Base-by-base conservation (phyloP, 1,140 invertebrate species). In the Atopsyche davidsoni region DNA sequence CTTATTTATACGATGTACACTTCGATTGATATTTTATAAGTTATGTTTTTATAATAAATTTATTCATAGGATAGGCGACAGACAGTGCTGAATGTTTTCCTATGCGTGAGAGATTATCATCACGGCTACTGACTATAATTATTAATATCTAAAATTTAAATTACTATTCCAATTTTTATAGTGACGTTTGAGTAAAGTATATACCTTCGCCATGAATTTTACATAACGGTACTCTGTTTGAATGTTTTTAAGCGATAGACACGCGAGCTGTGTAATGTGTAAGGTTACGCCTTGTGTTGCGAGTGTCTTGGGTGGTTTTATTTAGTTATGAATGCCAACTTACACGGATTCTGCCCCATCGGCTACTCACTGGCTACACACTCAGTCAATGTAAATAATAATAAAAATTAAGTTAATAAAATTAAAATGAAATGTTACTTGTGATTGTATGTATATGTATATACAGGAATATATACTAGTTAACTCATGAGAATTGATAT, bases 361-460 rank as follows among this genome's bases (percentile, higher is more conserved):
- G 23, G 25, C n/a, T 13, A 41, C 16, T 17, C 22, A 45, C 23
- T 31, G 46, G 41, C 46, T 50, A 47, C 55, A 65, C 66, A 64
- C 60, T 66, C 68, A 72, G 68, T 72, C 68, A 70, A 68, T 74
- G 71, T 74, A 74, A 66, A 72, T 74, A 74, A 62, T 62, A 32
- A 51, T 67, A 69, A 60, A 64, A 66, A 62, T 53, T 34, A 66
- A 62, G 65, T 61, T 70, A 62, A 65, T 64, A 63, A 59, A 66
- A 31, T n/a, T n/a, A 58, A 50, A 38, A 58, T 63, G 59, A 61
- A 63, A 64, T 61, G 61, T 66, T 62, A 56, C 56, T 50, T 59
- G 48, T 53, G 65, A 66, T 62, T 65, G 65, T 62, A 63, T 63
- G 60, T 71, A 67, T 65, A 63, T 74, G 69, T 72, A 74, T 69